Evolutionary conservation across 2,797 vertebrate species (phyloP).

Genomic region (Alosa sapidissima): DNA sequence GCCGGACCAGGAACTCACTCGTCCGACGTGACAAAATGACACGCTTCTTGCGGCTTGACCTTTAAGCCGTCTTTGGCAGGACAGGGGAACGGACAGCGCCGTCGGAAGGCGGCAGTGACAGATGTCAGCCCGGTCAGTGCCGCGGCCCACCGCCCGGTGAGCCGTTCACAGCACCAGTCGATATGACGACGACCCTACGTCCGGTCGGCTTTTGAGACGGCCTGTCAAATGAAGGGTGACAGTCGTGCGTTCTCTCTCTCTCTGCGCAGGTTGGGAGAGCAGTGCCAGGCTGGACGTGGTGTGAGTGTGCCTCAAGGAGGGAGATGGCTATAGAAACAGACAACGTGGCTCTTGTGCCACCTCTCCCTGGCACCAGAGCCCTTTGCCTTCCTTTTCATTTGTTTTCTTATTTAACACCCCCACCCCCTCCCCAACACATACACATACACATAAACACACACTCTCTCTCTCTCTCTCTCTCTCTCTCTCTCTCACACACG

Average conservation of each 20-base stretch:
- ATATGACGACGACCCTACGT: conserved; percentile 24
- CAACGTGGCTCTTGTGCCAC: background rate
- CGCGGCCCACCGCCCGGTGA: background rate
- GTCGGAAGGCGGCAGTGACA: conserved; percentile 17
- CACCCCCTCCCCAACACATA: conserved; percentile 33
- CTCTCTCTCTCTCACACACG: no score
- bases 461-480: conserved; percentile 8
- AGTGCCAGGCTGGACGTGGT: background rate
- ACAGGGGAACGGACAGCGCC: background rate
- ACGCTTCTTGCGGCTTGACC: conserved; percentile 15
- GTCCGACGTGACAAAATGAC: conserved; percentile 23
- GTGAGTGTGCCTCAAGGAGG: background rate
- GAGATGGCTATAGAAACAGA: background rate
- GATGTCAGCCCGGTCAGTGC: conserved; percentile 11
- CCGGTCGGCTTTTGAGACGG: conserved; percentile 21
- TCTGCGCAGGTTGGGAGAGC: background rate
- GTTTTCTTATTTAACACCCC: background rate
- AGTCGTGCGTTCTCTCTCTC: background rate
- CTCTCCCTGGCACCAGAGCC: background rate
- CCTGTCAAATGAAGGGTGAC: conserved; percentile 26
- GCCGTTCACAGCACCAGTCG: conserved; percentile 22
- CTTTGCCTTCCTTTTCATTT: background rate
- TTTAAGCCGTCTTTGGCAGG: conserved; percentile 15
- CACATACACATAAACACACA: conserved; percentile 45
- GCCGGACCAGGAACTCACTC: conserved; percentile 1